phyloP scores from a whole-genome alignment of 1,140 invertebrate genomes.

The Drosophila fuyamai region DNA sequence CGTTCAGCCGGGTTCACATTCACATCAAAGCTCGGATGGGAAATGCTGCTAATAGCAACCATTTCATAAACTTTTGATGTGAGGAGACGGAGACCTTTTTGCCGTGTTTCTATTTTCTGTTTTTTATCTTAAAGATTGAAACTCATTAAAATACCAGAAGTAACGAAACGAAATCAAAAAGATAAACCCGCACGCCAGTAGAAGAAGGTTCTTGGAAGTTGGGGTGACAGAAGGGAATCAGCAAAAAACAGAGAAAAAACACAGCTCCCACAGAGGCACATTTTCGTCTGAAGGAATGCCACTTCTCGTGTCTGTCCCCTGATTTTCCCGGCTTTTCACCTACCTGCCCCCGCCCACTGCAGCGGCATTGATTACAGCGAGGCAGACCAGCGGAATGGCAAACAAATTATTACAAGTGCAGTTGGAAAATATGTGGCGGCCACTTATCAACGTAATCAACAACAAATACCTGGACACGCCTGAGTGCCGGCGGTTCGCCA shows the following conservation, averaged over 20 bases:
- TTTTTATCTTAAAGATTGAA: slow-evolving; percentile 43
- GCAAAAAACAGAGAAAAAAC: background rate
- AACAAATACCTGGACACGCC: slow-evolving; percentile 80
- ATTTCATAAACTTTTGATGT: slow-evolving; percentile 52
- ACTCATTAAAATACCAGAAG: slow-evolving; percentile 77
- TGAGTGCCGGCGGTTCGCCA: slow-evolving; percentile 66
- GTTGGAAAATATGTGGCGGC: slow-evolving; percentile 75
- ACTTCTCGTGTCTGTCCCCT: slow-evolving; percentile 16
- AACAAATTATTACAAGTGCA: slow-evolving; percentile 83
- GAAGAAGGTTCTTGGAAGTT: slow-evolving; percentile 64
- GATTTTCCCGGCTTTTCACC: slow-evolving; percentile 3
- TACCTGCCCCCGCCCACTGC: slow-evolving; percentile 23
- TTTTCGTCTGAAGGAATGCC: slow-evolving; percentile 56
- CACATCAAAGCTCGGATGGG: slow-evolving; percentile 59
- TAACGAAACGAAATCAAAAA: slow-evolving; percentile 67
- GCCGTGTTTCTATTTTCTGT: background rate
- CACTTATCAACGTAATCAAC: slow-evolving; percentile 82
- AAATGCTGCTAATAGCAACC: slow-evolving; percentile 73
- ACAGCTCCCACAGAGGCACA: slow-evolving; percentile 65
- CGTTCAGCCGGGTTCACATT: slow-evolving; percentile 39
- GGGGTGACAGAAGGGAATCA: slow-evolving; percentile 40
- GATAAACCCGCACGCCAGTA: slow-evolving; percentile 68
- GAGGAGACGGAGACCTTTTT: slow-evolving; percentile 46
- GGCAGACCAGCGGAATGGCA: slow-evolving; percentile 59
- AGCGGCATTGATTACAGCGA: slow-evolving; percentile 73